Percentiles rank a stretch among this genome's conserved stretches.
phyloP scores from a whole-genome alignment of 2,113 vertebrate species.

The Candoia aspera region DNA sequence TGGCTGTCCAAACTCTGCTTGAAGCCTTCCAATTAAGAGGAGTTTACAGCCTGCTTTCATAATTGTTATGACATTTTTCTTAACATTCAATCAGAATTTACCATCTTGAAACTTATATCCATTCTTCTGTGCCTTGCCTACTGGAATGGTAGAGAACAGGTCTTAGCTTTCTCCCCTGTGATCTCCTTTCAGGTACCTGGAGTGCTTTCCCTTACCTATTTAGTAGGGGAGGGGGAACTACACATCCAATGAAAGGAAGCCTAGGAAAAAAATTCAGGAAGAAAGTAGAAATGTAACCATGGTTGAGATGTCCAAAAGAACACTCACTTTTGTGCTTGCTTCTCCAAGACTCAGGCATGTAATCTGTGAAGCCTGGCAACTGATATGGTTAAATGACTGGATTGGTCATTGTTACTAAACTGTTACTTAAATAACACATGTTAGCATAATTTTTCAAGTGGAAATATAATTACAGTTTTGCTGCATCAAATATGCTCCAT shows the following conservation, averaged over 20 bases:
- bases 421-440: constrained; percentile 42
- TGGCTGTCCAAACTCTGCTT: no score
- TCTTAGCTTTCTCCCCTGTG: no score
- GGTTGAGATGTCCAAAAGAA: not conserved
- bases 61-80: no score
- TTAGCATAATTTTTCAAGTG: constrained; percentile 53
- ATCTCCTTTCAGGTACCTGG: no score
- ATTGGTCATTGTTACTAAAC: constrained; percentile 46
- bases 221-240: no score
- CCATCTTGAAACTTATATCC: no score
- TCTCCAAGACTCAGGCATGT: constrained; percentile 15
- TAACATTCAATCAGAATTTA: no score
- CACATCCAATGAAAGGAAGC: not conserved
- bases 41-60: no score
- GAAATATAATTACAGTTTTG: constrained; percentile 58
- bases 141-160: no score
- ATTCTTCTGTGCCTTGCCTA: no score
- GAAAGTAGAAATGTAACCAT: not conserved
- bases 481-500: not conserved
- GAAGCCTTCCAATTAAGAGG: no score
- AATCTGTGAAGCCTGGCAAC: constrained; percentile 17
- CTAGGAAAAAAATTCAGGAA: not conserved
- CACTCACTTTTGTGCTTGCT: not conserved
- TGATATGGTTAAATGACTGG: constrained; percentile 5
- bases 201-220: no score